These are phyloP conservation scores for Capra hircus DNA, from an alignment of 2,113 vertebrate species.

Conservation along the genomic window DNA sequence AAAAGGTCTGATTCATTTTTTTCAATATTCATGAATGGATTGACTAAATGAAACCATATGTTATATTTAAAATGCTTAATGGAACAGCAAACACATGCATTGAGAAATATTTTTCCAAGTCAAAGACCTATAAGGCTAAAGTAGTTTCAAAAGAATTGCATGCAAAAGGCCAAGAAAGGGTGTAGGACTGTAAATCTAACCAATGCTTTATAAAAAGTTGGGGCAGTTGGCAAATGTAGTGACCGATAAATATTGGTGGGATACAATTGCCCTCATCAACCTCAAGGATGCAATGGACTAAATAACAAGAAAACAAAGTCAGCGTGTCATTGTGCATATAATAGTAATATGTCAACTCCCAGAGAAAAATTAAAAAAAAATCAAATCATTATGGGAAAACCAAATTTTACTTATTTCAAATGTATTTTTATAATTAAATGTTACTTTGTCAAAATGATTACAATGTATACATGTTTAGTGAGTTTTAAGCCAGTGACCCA, in stretches of 20 bases:
- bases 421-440: slow-evolving; percentile 73
- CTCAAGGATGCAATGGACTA: slow-evolving; percentile 70
- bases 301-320: slow-evolving; percentile 75
- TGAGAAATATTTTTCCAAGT: neutral
- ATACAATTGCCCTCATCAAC: slow-evolving; percentile 72
- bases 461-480: slow-evolving; percentile 46
- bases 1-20: slow-evolving; percentile 57
- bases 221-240: slow-evolving; percentile 9
- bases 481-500: neutral
- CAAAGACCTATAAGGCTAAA: neutral
- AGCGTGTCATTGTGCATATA: slow-evolving; percentile 67
- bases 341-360: slow-evolving; percentile 55
- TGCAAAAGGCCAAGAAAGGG: slow-evolving; percentile 14
- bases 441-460: slow-evolving; percentile 13
- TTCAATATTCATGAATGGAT: slow-evolving; percentile 56
- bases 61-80: slow-evolving; percentile 64
- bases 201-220: slow-evolving; percentile 22
- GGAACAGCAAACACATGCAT: slow-evolving; percentile 45
- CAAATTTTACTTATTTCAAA: slow-evolving; percentile 63
- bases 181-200: neutral
- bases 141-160: slow-evolving; percentile 51
- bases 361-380: slow-evolving; percentile 61
- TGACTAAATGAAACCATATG: slow-evolving; percentile 57
- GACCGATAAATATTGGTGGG: slow-evolving; percentile 52
- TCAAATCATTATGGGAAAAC: slow-evolving; percentile 66